Conservation (phyloP, 92 coral and sea anemone species). For the Galaxea fascicularis region DNA sequence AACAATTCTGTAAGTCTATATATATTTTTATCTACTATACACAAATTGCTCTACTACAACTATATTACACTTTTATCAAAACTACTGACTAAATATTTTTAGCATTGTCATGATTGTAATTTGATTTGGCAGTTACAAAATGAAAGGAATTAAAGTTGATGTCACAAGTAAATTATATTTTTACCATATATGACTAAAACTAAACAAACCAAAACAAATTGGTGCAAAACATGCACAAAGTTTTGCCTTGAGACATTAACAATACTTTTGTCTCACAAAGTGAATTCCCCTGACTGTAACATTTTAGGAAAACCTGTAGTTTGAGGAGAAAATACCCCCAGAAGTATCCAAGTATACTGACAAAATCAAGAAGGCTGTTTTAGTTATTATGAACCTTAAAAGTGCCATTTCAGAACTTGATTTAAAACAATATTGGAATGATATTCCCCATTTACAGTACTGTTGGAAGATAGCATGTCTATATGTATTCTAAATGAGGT, state of each 20-base stretch:
- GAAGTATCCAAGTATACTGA: too few species aligned
- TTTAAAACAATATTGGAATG: too few species aligned
- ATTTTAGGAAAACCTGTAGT: not conserved
- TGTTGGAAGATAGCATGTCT: too few species aligned
- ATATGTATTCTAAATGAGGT: too few species aligned
- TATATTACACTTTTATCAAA: constrained; percentile 17
- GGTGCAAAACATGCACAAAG: not conserved
- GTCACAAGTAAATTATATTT: not conserved
- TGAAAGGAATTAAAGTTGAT: not conserved
- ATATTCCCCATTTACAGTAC: too few species aligned
- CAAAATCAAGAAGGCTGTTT: not conserved
- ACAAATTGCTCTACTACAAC: not conserved
- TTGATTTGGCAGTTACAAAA: constrained; percentile 8
- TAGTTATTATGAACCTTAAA: not conserved
- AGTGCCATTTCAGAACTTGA: too few species aligned
- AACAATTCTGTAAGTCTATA: constrained; percentile 23
- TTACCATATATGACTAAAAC: not conserved
- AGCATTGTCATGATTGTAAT: constrained; percentile 21
- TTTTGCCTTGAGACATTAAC: not conserved
- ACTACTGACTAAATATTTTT: constrained; percentile 13
- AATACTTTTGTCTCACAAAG: too few species aligned
- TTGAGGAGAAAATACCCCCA: too few species aligned
- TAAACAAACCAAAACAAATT: not conserved
- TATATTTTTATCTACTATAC: constrained; percentile 11
- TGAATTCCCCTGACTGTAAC: not conserved